Base-by-base conservation (phyloP, 2,797 vertebrate species). In the Anabacerthia variegaticeps region DNA sequence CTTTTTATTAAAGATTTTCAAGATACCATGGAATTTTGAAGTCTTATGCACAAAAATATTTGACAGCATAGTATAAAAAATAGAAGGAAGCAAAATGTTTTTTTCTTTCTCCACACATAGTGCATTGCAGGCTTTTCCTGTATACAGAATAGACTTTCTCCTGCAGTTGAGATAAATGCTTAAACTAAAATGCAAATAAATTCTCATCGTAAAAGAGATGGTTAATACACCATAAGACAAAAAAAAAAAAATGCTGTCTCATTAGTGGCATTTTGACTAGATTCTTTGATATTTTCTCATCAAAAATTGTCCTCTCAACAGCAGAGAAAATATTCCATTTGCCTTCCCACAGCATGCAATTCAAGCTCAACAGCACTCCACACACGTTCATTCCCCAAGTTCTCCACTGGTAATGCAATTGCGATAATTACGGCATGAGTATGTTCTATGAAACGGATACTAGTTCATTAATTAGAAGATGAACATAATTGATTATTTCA, bases 401-500 rank as follows among this genome's bases (percentile, higher is more conserved):
- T 41, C 76, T 84, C 30, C 79, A 22, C 83, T n/a, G 89, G 39
- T 71, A 95, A 69, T 71, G 69, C 85, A 84, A 86, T 46, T 78
- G 82, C 5, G 0, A 74, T 88, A 97, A 96, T 95, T 96, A 95
- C 3, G 0, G 76, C 62, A 36, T 26, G 44, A 94, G 77, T 67
- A 54, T 82, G 89, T 92, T 91, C 87, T 95, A 49, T 90, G 94
- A 92, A 96, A 96, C 0, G 34, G 85, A 95, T 93, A 94, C 92
- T 76, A 71, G 91, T 87, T 88, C 94, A 95, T 95, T 96, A 96
- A 95, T 95, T 94, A 94, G 77, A 76, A 93, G 85, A 93, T 56
- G 85, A 96, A 85, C 12, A 2, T 88, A 94, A 96, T 93, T 96
- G 95, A 97, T 96, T 97, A 86, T 92, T 93, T 88, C 91, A 96